These are phyloP conservation scores for Meganola albula DNA, from an alignment of 2,888 invertebrate species.

Conservation along the genomic window DNA sequence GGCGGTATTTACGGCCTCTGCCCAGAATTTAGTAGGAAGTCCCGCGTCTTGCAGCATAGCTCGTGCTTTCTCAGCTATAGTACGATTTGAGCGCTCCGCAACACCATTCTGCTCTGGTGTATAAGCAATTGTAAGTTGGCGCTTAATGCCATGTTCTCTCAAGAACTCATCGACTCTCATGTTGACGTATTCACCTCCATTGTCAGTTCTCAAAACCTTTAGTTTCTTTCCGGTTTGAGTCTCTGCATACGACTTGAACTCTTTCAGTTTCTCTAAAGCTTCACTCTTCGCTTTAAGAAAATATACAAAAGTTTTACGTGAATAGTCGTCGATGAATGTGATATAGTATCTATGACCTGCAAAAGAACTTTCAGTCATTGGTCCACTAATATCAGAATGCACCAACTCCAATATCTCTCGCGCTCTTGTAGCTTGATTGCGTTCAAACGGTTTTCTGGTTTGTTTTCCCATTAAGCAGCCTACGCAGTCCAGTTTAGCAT, in stretches of 20 bases:
- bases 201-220: conserved; percentile 1
- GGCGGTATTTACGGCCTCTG: not conserved
- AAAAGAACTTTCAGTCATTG: conserved; percentile 1
- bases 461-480: too few species aligned
- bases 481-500: too few species aligned
- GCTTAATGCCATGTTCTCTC: not conserved
- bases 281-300: conserved; percentile 1
- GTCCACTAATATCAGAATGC: conserved; percentile 17
- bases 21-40: not conserved
- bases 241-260: not conserved
- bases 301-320: not conserved
- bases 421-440: too few species aligned
- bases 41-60: not conserved
- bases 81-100: not conserved
- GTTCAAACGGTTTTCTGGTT: too few species aligned
- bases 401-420: conserved; percentile 21
- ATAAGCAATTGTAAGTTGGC: conserved; percentile 1
- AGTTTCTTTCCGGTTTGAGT: not conserved
- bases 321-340: conserved; percentile 3
- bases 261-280: not conserved
- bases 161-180: not conserved
- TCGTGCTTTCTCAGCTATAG: conserved; percentile 2
- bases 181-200: not conserved
- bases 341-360: conserved; percentile 1
- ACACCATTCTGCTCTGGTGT: conserved; percentile 4